Evolutionary conservation across 1,140 invertebrate species (phyloP).

Genomic region (Proctacanthus coquilletti): DNA sequence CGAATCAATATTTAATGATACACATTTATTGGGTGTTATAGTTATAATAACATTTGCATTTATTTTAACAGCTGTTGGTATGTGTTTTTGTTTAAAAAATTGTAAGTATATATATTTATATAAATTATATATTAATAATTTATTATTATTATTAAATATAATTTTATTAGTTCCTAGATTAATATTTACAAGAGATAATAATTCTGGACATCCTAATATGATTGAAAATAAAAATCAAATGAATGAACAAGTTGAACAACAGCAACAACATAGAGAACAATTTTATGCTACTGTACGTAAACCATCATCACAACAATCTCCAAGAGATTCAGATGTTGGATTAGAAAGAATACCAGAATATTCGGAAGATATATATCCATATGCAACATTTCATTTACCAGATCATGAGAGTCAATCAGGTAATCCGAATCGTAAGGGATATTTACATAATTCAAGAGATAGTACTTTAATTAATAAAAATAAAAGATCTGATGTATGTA

Average conservation of each 20-base stretch:
- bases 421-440: slow-evolving; percentile 16
- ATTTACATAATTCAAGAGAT: slow-evolving; percentile 12
- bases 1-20: slow-evolving; percentile 32
- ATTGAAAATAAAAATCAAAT: too few species aligned
- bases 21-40: slow-evolving; percentile 33
- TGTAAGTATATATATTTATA: slow-evolving; percentile 25
- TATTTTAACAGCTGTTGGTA: slow-evolving; percentile 32
- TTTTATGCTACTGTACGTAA: slow-evolving; percentile 41
- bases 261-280: slow-evolving; percentile 34
- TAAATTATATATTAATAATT: too few species aligned
- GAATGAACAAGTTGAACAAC: too few species aligned
- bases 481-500: slow-evolving; percentile 25
- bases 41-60: slow-evolving; percentile 34
- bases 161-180: too few species aligned
- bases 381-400: slow-evolving; percentile 44
- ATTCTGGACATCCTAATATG: too few species aligned
- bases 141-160: too few species aligned
- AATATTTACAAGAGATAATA: too few species aligned
- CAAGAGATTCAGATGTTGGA: slow-evolving; percentile 32
- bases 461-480: slow-evolving; percentile 13
- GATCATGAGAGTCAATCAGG: slow-evolving; percentile 34
- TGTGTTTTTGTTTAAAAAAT: slow-evolving; percentile 36
- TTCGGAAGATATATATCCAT: slow-evolving; percentile 47
- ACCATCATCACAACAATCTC: slow-evolving; percentile 33
- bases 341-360: slow-evolving; percentile 41